A percentile compares a stretch with the other conserved stretches of the same genome.
Conservation (phyloP, 2,113 vertebrate genomes). For the Aviceda subcristata region DNA sequence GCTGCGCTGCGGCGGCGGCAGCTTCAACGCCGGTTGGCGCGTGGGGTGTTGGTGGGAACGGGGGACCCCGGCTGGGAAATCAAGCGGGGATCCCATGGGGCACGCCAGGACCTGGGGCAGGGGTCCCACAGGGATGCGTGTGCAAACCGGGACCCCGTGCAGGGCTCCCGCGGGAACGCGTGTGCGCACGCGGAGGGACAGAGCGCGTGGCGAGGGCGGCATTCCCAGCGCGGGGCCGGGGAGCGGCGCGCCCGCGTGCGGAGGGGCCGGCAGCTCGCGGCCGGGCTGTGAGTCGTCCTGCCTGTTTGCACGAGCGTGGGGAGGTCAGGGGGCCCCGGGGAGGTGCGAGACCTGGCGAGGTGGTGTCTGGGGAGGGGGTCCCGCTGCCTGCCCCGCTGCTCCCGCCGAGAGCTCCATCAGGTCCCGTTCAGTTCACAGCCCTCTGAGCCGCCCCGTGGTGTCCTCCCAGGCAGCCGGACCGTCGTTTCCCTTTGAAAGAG, state of each 20-base stretch:
- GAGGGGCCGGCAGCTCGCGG: neutral
- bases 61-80: rapidly evolving
- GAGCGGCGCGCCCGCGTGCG: neutral
- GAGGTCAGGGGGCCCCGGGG: neutral
- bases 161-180: too few species aligned
- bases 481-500: constrained; percentile 2
- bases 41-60: neutral
- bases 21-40: rapidly evolving
- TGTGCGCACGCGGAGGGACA: rapidly evolving
- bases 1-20: rapidly evolving
- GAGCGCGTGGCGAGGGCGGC: neutral
- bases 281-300: neutral
- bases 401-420: constrained; percentile 27
- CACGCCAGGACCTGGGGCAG: neutral
- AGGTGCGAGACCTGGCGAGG: neutral
- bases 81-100: rapidly evolving
- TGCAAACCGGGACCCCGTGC: rapidly evolving
- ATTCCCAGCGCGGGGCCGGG: neutral
- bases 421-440: constrained; percentile 24
- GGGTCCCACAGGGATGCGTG: too few species aligned
- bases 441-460: neutral
- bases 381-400: neutral
- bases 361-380: neutral
- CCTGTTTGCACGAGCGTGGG: neutral
- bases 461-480: neutral